Conservation (phyloP, 2,888 invertebrate species). For the Trachelus tabidus region DNA sequence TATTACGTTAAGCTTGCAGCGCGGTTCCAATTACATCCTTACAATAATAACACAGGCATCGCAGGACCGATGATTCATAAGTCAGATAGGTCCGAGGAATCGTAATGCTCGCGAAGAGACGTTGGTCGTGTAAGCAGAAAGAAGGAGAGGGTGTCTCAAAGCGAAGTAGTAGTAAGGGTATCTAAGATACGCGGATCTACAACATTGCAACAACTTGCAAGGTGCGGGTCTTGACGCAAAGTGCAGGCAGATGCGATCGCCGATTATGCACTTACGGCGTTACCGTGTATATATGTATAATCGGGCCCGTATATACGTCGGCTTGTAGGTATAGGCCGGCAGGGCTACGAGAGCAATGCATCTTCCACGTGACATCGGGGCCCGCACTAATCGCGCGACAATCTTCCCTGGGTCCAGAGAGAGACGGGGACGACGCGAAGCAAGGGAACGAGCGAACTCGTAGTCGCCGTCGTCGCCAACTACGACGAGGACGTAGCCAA, state of each 20-base stretch:
- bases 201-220: constrained; percentile 49
- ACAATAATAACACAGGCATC: neutral
- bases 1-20: neutral
- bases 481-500: neutral
- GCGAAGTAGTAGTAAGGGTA: constrained; percentile 28
- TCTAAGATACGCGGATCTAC: constrained; percentile 43
- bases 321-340: constrained; percentile 29
- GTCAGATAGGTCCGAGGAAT: neutral
- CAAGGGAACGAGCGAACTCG: constrained; percentile 17
- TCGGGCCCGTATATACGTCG: constrained; percentile 24
- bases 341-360: constrained; percentile 60
- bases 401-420: constrained; percentile 53
- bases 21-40: neutral
- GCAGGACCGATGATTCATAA: neutral
- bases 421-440: constrained; percentile 24
- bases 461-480: neutral
- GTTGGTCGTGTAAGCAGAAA: constrained; percentile 6
- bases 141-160: constrained; percentile 22
- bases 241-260: constrained; percentile 65
- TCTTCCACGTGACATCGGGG: constrained; percentile 63
- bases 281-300: constrained; percentile 59
- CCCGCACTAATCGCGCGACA: constrained; percentile 66
- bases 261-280: constrained; percentile 66
- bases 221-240: constrained; percentile 62
- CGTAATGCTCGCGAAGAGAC: neutral